These are phyloP conservation scores for Pycnonotus jocosus DNA, from an alignment of 2,113 vertebrate genomes.

Conservation along the genomic window DNA sequence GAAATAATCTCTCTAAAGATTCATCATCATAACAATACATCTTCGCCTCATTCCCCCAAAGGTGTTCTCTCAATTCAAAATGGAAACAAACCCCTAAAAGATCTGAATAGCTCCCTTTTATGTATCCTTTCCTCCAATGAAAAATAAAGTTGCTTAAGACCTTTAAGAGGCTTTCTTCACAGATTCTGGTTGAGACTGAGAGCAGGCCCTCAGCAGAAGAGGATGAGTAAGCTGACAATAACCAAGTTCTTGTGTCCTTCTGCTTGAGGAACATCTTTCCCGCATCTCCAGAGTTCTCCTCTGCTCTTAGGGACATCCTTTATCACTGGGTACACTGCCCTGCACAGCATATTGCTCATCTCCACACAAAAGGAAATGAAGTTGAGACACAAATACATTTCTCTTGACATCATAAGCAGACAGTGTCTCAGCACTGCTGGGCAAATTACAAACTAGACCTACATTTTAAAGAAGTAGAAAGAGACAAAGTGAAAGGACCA, in stretches of 20 bases:
- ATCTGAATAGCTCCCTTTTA: neutral
- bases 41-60: neutral
- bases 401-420: neutral
- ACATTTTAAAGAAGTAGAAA: neutral
- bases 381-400: neutral
- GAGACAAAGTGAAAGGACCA: neutral
- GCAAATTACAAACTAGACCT: neutral
- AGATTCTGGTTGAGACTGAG: neutral
- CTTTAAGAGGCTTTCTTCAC: neutral
- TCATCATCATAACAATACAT: neutral
- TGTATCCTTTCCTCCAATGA: neutral
- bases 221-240: neutral
- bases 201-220: neutral
- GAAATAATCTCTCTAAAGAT: neutral
- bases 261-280: neutral
- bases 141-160: neutral
- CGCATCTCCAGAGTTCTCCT: neutral
- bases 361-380: neutral
- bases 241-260: neutral
- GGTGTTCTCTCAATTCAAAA: neutral
- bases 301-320: neutral
- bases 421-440: neutral
- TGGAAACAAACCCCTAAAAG: neutral
- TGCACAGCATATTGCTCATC: neutral
- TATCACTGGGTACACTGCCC: neutral